Base-by-base conservation (phyloP, 2,888 invertebrate species). In the Hybos culiciformis region DNA sequence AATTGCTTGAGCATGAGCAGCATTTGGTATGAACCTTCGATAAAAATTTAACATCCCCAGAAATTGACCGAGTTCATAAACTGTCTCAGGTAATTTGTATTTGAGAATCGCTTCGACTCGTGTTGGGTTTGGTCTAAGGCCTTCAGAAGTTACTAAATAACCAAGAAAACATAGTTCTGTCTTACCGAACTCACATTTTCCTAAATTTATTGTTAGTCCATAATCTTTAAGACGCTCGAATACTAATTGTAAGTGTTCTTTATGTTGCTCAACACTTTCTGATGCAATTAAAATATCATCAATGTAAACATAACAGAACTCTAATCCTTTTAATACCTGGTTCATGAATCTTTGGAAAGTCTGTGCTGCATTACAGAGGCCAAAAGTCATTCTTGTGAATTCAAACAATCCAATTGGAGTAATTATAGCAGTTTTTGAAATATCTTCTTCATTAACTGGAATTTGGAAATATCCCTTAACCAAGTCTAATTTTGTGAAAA, bases 331-430 rank as follows among this genome's bases (percentile, higher is more conserved):
- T 5, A 15, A 17, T 9, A 33, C 17, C 17, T 29, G 29, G 29
- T 29, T 29, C 11, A 29, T 29, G 11, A 29, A 29, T 9, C 11
- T 29, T 9, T 29, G 32, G 17, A 17, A 33, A 6, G 32, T 33
- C 11, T 33, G 32, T 2, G 17, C 17, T 15, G 32, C 32, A 11
- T 33, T 33, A 2, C 32, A 8, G 15, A 33, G 15, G 3, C 32
- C 32, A 17, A 33, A 33, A 3, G 8, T 15, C 32, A 33, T 33
- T 17, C 32, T 9, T 5, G 3, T 26, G 17, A 47, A 50, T 18
- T 49, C 46, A n/a, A 32, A 50, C 20, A 50, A 24, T 5, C 48
- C 47, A 20, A 49, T 48, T 3, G 48, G 49, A 11, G 50, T 48
- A 15, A 38, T 44, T 14, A 49, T 51, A 4, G 43, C 49, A 0